phyloP scores from a whole-genome alignment of 2,888 invertebrate genomes.

The Odiellus spinosus region DNA sequence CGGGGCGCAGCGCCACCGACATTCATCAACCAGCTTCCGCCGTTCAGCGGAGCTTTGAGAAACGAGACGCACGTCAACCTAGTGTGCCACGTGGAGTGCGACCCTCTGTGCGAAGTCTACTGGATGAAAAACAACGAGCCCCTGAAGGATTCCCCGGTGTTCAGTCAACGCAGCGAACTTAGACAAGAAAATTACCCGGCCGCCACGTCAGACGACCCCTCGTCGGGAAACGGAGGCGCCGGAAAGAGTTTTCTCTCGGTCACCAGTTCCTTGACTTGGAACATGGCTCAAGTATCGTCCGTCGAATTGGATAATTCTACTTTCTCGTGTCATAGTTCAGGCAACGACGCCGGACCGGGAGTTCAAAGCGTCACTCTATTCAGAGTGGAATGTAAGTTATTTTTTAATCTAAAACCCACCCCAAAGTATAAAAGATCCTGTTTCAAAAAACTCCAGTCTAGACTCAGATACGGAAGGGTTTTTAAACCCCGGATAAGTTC shows the following conservation, averaged over 20 bases:
- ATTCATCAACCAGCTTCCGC: slow-evolving; percentile 65
- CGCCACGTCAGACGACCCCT: not conserved
- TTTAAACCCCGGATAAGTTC: not conserved
- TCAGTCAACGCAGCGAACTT: slow-evolving; percentile 9
- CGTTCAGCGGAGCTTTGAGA: slow-evolving; percentile 51
- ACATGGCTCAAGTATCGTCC: not conserved
- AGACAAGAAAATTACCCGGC: slow-evolving; percentile 4
- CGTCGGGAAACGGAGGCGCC: not conserved
- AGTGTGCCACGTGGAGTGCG: slow-evolving; percentile 79
- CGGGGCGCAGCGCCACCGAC: slow-evolving; percentile 67
- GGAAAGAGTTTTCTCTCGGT: not conserved
- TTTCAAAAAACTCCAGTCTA: not conserved
- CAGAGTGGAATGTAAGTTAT: not conserved
- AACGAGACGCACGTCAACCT: slow-evolving; percentile 47
- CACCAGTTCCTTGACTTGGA: not conserved
- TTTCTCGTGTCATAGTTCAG: not conserved
- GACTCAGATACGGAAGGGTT: not conserved
- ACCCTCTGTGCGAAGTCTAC: slow-evolving; percentile 62
- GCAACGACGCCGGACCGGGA: not conserved
- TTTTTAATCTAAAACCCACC: too few species aligned
- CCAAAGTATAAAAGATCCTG: too few species aligned
- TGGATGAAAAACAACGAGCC: slow-evolving; percentile 49
- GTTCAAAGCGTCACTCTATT: not conserved
- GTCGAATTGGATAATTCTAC: not conserved
- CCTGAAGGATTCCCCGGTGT: slow-evolving; percentile 12